Conservation (phyloP, 2,113 vertebrate species). For the Erythrocercus mccallii region DNA sequence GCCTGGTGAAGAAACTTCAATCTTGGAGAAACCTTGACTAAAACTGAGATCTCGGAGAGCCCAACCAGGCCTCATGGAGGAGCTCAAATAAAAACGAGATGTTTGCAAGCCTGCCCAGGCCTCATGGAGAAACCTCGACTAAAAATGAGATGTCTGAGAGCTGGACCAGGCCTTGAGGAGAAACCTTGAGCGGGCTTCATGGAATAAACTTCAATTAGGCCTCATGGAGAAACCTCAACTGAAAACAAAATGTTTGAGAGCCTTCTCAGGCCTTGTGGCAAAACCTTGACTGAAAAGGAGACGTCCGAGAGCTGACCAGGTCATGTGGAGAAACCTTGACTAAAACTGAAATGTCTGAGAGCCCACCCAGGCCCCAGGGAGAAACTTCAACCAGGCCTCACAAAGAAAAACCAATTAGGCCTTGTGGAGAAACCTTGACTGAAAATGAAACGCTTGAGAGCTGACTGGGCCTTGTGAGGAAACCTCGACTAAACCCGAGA, state of each 20-base stretch:
- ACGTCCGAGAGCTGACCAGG: not conserved
- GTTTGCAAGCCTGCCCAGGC: not conserved
- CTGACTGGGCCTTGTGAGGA: not conserved
- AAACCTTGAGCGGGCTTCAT: rapidly evolving
- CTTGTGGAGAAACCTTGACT: not conserved
- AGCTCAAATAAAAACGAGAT: not conserved
- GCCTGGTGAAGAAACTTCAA: not conserved
- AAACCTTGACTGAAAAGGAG: not conserved
- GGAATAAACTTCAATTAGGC: not conserved
- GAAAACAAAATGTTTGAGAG: not conserved
- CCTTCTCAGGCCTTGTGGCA: not conserved
- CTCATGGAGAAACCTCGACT: not conserved
- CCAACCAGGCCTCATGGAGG: rapidly evolving
- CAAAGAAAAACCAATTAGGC: not conserved
- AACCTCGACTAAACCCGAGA: not conserved
- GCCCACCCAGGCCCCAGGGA: no score
- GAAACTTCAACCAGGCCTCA: not conserved
- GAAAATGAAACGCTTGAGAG: not conserved
- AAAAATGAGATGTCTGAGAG: not conserved
- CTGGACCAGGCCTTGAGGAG: no score
- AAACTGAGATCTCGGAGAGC: not conserved
- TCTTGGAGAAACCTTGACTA: not conserved
- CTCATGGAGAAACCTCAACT: not conserved
- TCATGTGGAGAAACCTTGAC: not conserved
- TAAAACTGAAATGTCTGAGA: not conserved